Base-by-base conservation (phyloP, 2,888 invertebrate genomes). In the Pseudococcus viburni region DNA sequence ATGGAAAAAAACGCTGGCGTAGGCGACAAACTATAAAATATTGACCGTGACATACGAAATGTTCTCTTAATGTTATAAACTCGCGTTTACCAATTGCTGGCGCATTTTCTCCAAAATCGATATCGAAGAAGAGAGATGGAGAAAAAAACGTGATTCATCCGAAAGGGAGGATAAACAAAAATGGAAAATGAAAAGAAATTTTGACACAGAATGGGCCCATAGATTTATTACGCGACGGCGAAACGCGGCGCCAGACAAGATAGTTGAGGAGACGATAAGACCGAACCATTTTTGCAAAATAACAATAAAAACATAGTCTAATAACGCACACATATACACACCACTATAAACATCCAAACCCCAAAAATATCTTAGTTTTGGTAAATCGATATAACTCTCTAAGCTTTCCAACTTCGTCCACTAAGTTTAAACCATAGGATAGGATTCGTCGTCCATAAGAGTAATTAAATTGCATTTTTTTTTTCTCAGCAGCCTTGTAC, bases 281-380 rank as follows among this genome's bases (percentile, higher is more conserved):
- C 88, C 83, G 80, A 59, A 88, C 39, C 88, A 88, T 88, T 88
- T 88, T 88, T 88, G 88, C 88, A 59, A 88, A 88, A 88, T 88
- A 88, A 88, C 88, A 88, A 88, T 88, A 88, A 88, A 88, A 88
- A 88, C 83, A 88, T 88, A 83, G 80, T 55, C 80, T 88, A 88
- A 88, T 88, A 88, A 88, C 88, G 77, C 80, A 83, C 80, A 73
- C 73, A 64, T 64, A 64, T 9, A 73, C 73, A 73, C 73, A 73
- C 33, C 26, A 33, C 73, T 26, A 42, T 42, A 19, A 68, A 33
- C 46, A 55, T 22, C 80, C 59, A 39, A 83, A 51, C 55, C 55
- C 85, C 64, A 64, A 85, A 85, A 85, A 85, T 85, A 85, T 85
- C 42, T 64, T 12, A 51, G 73, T 19, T 64, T 11, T 85, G 85